Evolutionary conservation across 2,113 vertebrate genomes (phyloP).

Genomic region (Megaceryle torquata): DNA sequence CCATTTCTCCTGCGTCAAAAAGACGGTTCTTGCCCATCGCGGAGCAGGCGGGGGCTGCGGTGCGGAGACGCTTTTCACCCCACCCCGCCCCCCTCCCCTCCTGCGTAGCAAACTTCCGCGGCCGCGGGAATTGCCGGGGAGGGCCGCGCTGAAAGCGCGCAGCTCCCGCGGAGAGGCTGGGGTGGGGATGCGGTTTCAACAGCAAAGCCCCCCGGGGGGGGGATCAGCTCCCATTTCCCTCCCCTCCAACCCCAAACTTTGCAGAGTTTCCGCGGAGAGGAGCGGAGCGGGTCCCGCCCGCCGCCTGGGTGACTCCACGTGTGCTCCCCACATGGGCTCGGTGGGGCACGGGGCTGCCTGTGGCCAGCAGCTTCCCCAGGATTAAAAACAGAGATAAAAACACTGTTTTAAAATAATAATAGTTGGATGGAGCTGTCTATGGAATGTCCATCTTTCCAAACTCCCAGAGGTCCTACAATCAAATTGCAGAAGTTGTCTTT

Average conservation of each 20-base stretch:
- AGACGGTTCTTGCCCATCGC: constrained; percentile 71
- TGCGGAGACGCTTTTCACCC: background rate
- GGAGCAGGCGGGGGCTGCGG: background rate
- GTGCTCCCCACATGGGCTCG: background rate
- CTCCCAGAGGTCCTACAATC: background rate
- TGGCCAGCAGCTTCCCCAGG: background rate
- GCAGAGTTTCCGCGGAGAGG: background rate
- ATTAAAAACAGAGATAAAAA: background rate
- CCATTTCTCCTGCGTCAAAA: constrained; percentile 85
- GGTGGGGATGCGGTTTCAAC: background rate
- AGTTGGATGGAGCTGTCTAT: background rate
- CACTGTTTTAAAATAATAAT: background rate
- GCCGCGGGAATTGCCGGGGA: background rate
- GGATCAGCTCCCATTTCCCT: too few species aligned
- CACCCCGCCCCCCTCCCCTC: background rate
- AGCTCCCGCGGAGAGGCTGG: background rate
- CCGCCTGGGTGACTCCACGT: background rate
- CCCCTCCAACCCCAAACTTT: background rate
- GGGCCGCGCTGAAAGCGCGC: background rate
- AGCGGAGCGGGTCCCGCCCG: background rate
- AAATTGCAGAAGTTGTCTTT: background rate
- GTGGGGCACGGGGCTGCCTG: background rate
- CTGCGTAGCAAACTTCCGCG: background rate
- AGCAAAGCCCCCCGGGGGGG: background rate
- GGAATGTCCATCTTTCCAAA: background rate